Base-by-base conservation (phyloP, 1,140 invertebrate genomes). In the Venturia canescens region DNA sequence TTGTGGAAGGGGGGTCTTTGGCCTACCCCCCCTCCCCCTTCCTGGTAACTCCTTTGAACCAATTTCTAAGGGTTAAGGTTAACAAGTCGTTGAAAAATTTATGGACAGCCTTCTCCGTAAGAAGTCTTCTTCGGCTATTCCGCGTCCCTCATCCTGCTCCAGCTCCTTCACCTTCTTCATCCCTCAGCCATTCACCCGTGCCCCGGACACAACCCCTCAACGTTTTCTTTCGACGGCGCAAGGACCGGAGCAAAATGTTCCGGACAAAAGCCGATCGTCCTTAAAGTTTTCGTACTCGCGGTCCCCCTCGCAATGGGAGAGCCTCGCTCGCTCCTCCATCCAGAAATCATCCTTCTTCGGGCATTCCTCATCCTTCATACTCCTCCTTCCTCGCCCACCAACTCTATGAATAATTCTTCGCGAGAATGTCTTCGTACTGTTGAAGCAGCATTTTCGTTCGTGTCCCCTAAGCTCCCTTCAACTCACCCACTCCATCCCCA, bases 61-160 rank as follows among this genome's bases (percentile, higher is more conserved):
- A 83, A 87, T 85, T 87, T 87, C 86, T 87, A 88, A 87, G 86
- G 86, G 78, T 84, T 78, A 85, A 83, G 85, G 83, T 87, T 88
- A 87, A 86, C 85, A 86, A 84, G 78, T 84, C 82, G 82, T 75
- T 91, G 48, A 90, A 90, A 90, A 89, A 91, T 90, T 88, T 86
- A 91, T 90, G 82, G 80, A 80, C 72, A 80, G 29, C 79, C 29
- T 44, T 69, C 27, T 75, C 44, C 23, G 29, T 48, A 7, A 9
- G 26, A 23, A 2, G 16, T 15, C 21, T 31, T 69, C 27, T 31
- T 69, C 31, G 13, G 27, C 66, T 18, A 69, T 69, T 69, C 29
- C 66, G n/a, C n/a, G n/a, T n/a, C n/a, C n/a, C n/a, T n/a, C n/a
- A n/a, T 69, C 29, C 66, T 57, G n/a, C n/a, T 78, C 21, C 53